Evolutionary conservation across 2,113 vertebrate species (phyloP).

Genomic region (Atherinomorus stipes): DNA sequence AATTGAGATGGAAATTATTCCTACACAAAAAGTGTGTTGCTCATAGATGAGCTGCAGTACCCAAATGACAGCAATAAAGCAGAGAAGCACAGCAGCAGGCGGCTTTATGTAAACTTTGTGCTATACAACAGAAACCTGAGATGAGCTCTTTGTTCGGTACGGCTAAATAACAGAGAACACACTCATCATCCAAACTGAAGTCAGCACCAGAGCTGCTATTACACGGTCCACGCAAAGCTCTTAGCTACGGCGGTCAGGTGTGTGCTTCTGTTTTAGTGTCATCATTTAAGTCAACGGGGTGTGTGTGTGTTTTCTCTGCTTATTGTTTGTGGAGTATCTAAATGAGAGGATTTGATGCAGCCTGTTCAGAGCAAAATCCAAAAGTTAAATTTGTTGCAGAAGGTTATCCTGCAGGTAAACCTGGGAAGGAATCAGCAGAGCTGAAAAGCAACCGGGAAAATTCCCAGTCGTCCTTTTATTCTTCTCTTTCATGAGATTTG

Average conservation of each 20-base stretch:
- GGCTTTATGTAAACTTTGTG: constrained; percentile 19
- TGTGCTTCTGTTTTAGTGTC: constrained; percentile 71
- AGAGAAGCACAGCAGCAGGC: not conserved
- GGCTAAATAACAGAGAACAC: constrained; percentile 50
- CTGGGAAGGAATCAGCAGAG: no score
- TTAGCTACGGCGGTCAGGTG: constrained; percentile 55
- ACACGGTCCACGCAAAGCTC: constrained; percentile 44
- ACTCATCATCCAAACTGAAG: constrained; percentile 38
- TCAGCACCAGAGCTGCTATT: constrained; percentile 59
- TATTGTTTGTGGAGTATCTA: constrained; percentile 21
- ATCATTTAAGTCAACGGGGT: constrained; percentile 66
- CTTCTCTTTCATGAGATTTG: no score
- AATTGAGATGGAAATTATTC: not conserved
- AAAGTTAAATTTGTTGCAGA: not conserved
- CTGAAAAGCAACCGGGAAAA: no score
- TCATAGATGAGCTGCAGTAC: no score
- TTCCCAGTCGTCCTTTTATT: no score
- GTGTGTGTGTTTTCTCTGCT: constrained; percentile 20
- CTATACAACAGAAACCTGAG: constrained; percentile 48
- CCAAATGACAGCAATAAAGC: no score
- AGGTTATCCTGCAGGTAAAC: not conserved
- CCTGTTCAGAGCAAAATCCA: not conserved
- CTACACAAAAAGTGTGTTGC: not conserved
- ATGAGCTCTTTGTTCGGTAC: constrained; percentile 43
- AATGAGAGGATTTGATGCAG: not conserved